These are phyloP conservation scores for Meandrusa payeni DNA, from an alignment of 2,888 invertebrate species.

Conservation along the genomic window DNA sequence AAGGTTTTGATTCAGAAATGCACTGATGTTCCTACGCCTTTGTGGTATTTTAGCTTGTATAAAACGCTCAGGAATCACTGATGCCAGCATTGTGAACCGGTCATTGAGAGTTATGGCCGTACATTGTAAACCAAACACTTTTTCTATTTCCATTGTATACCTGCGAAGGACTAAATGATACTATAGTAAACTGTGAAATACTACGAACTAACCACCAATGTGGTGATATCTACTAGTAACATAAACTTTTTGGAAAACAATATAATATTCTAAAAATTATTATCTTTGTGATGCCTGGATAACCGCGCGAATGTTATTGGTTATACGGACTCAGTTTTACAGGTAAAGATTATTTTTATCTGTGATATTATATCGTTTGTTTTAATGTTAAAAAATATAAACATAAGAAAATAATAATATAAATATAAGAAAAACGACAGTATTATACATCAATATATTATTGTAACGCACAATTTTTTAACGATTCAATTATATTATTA, in stretches of 20 bases:
- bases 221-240: no score
- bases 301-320: slow-evolving; percentile 14
- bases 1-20: slow-evolving; percentile 34
- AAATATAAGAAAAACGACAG: no score
- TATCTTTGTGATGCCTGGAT: neutral
- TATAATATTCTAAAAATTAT: slow-evolving; percentile 2
- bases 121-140: slow-evolving; percentile 65
- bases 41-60: slow-evolving; percentile 35
- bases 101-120: slow-evolving; percentile 62
- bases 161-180: neutral
- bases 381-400: no score
- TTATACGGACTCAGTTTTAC: no score
- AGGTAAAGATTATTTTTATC: slow-evolving; percentile 6
- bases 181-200: no score
- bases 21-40: slow-evolving; percentile 31
- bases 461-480: no score
- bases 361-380: no score
- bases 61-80: slow-evolving; percentile 32
- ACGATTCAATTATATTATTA: no score
- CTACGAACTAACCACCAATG: no score
- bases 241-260: no score
- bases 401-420: no score
- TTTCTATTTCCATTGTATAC: slow-evolving; percentile 56
- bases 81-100: slow-evolving; percentile 53
- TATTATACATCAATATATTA: no score